These are phyloP conservation scores for Mormyrus proboscirostris DNA, from an alignment of 2,797 vertebrate genomes.

Conservation along the genomic window DNA sequence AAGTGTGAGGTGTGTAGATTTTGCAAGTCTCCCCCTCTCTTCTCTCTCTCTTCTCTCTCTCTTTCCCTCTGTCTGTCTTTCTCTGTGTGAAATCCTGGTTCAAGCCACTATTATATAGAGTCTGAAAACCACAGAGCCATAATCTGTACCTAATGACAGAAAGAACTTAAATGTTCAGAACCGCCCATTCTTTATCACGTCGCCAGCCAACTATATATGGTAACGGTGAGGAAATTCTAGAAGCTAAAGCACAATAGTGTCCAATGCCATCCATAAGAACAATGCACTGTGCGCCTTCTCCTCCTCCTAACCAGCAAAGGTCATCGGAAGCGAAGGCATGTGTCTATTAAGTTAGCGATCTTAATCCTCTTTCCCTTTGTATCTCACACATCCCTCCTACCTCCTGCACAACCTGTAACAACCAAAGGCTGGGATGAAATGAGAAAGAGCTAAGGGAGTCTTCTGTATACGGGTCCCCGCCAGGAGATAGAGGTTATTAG, in stretches of 20 bases:
- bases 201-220: neutral
- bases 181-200: neutral
- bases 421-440: neutral
- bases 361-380: neutral
- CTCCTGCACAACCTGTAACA: neutral
- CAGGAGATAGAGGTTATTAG: neutral
- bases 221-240: neutral
- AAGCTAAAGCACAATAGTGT: neutral
- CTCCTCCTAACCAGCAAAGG: neutral
- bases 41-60: neutral
- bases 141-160: neutral
- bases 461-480: neutral
- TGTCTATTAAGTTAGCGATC: neutral
- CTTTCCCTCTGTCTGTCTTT: neutral
- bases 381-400: neutral
- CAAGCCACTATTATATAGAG: neutral
- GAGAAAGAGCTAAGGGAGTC: neutral
- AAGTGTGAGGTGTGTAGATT: neutral
- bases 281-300: neutral
- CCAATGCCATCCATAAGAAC: neutral
- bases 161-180: neutral
- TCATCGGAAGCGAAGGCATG: neutral
- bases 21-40: neutral
- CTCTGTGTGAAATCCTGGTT: neutral
- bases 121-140: neutral